Base-by-base conservation (phyloP, 2,113 vertebrate genomes). In the Zeus faber region DNA sequence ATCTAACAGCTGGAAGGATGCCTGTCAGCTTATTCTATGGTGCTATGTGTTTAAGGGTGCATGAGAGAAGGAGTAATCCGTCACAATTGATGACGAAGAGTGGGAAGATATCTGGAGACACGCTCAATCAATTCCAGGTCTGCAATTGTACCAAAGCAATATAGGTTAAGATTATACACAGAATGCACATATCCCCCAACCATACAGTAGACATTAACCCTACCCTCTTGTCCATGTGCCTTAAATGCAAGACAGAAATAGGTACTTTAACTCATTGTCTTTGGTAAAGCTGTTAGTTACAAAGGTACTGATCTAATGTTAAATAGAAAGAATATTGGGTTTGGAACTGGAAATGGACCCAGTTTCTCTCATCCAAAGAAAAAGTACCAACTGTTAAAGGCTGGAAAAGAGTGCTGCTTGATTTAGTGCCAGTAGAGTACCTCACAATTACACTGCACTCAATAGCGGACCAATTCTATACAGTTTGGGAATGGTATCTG, bases 231-330 rank as follows among this genome's bases (percentile, higher is more conserved):
- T n/a, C n/a, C 16, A 40, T 25, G 41, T 48, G 11, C 20, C 31
- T 49, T 35, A 43, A 55, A 49, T 48, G n/a, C 7, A 48, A 31
- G 18, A 50, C 24, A 54, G 16, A 18, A 40, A 31, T 23, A n/a
- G 11, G 43, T 11, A 43, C 33, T 26, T 3, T 44, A 24, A 39
- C 14, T 29, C 23, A 40, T 23, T 49, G 35, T 53, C 1, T 18
- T 27, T 67, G 44, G 41, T 44, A 18, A 46, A 8, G 43, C 20
- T 2, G 5, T 46, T 23, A 46, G 13, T 9, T 44, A 18, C 41
- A 44, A 44, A 44, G 17, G 20, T 44, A 44, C 41, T 44, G 41
- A 6, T 6, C 41, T 20, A 44, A 44, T 44, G 17, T 44, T 18
- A 44, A 20, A 44, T 44, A 8, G 17, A 44, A 44, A 20, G 11